Evolutionary conservation across 2,888 invertebrate genomes (phyloP), one percentile per base, ranked within the genome.

Genomic region (Phytoseiulus persimilis): DNA sequence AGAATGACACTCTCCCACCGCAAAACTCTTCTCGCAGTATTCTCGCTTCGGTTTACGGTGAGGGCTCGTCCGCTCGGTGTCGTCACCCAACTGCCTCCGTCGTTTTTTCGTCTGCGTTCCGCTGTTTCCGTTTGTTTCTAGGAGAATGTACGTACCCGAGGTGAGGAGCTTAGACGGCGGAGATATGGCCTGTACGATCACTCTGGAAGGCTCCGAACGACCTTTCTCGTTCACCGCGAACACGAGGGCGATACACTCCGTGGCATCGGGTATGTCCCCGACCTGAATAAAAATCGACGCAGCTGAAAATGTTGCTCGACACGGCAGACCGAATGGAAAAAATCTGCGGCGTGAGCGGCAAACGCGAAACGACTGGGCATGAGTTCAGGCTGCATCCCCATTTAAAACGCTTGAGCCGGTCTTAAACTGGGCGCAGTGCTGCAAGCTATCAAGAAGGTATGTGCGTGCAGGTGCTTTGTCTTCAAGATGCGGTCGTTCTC

Each of bases 121-220:
- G 65, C 65, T 65, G 28, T 65, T 65, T 65, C 65, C 65, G 65
- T 65, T 65, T 65, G 65, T 65, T 65, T 65, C 65, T 65, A 65
- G 11, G 65, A 65, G 65, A 39, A 39, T 9, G 45, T 87, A 87
- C 87, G 32, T n/a, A 87, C 87, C 87, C n/a, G 87, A 87, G 28
- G 87, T 87, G 87, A 87, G 87, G 39, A 87, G 87, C 87, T 87
- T 87, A 39, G 87, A 87, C 87, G 87, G 87, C 45, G 87, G 87
- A n/a, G 87, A 87, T 33, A 87, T 87, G 87, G 87, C 87, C 87
- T 87, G 87, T 5, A 87, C 45, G 33, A 87, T 87, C 39, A 87
- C 87, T 33, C 87, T 33, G 33, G 87, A 87, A 39, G 87, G 87
- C 39, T 87, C 87, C 32, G 87, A 87, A n/a, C 87, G 31, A 45